Evolutionary conservation across 2,797 vertebrate genomes (phyloP).

Genomic region (Podarcis lilfordi): DNA sequence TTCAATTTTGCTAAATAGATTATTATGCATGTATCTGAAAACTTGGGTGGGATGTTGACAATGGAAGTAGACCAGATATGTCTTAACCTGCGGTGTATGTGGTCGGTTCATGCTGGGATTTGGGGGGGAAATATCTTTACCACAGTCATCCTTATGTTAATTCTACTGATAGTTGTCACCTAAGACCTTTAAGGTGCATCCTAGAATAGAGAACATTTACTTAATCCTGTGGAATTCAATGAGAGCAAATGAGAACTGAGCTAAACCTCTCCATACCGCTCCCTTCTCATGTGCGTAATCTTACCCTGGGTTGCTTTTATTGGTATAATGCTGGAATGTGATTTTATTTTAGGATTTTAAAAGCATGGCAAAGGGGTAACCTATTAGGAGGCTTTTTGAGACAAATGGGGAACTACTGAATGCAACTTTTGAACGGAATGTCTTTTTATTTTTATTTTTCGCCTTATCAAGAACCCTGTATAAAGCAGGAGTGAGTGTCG

Average conservation of each 20-base stretch:
- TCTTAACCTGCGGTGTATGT: not conserved
- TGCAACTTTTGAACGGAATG: not conserved
- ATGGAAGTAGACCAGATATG: not conserved
- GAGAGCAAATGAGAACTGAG: not conserved
- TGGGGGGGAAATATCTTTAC: too few relatives aligned
- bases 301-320: not conserved
- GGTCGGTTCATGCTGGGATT: too few relatives aligned
- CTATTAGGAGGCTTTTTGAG: not conserved
- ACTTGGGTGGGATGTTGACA: not conserved
- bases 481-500: not conserved
- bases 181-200: too few relatives aligned
- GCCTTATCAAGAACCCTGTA: too few relatives aligned
- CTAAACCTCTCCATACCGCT: too few relatives aligned
- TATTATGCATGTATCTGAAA: too few relatives aligned
- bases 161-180: too few relatives aligned
- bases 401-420: not conserved
- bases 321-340: not conserved
- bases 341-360: not conserved
- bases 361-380: not conserved
- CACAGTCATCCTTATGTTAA: too few relatives aligned
- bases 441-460: too few relatives aligned
- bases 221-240: not conserved
- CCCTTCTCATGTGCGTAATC: not conserved
- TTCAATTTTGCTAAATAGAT: not conserved
- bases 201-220: not conserved